Evolutionary conservation across 2,797 vertebrate genomes (phyloP).

Genomic region (Mormyrus hasselquistii): DNA sequence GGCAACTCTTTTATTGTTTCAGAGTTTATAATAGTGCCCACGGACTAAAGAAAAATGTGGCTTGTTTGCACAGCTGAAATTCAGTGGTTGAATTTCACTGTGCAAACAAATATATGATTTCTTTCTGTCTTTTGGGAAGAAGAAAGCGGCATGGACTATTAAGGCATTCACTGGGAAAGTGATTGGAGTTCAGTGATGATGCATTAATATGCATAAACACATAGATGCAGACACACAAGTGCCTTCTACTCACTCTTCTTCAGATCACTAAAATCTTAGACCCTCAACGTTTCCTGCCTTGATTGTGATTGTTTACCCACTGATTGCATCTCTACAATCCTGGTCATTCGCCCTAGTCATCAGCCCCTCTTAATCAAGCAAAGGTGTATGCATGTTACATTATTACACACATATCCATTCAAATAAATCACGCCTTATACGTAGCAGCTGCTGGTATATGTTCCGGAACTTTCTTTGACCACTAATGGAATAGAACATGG

Average conservation of each 20-base stretch:
- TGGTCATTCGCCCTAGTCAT: background rate
- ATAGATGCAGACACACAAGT: background rate
- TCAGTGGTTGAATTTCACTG: background rate
- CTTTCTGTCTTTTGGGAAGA: background rate
- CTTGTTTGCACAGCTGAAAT: background rate
- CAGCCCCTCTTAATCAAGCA: background rate
- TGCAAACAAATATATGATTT: background rate
- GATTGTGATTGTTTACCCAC: constrained; percentile 32
- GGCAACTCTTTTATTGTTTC: background rate
- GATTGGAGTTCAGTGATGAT: background rate
- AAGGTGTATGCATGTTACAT: background rate
- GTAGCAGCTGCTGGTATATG: background rate
- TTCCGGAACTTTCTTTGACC: background rate
- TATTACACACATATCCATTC: background rate
- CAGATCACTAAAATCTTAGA: constrained; percentile 19
- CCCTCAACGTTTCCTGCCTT: constrained; percentile 31
- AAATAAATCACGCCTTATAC: background rate
- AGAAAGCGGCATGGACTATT: background rate
- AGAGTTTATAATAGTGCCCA: background rate
- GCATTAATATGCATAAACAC: background rate
- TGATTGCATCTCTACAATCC: constrained; percentile 33
- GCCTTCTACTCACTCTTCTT: background rate
- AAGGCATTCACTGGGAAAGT: background rate
- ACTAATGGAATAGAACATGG: background rate
- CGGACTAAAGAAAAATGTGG: background rate